phyloP scores from a whole-genome alignment of 2,797 vertebrate species.

The Typhlichthys subterraneus region DNA sequence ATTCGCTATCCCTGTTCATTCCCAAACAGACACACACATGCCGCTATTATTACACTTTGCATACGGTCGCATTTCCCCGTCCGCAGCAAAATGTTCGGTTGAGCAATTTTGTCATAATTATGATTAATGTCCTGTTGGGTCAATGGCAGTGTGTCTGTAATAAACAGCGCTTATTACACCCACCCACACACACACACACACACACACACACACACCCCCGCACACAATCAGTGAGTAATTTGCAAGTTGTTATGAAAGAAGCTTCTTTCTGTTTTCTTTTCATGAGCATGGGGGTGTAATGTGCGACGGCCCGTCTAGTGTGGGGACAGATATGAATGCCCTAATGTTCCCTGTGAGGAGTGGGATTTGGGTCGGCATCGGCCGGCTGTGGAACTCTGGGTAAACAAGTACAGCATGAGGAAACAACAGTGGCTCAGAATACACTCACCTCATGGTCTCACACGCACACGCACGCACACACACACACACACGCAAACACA shows the following conservation, averaged over 20 bases:
- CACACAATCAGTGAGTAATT: slow-evolving; percentile 73
- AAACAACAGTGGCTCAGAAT: slow-evolving; percentile 46
- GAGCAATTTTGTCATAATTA: slow-evolving; percentile 71
- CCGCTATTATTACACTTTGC: slow-evolving; percentile 54
- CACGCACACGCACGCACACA: neutral
- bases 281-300: slow-evolving; percentile 51
- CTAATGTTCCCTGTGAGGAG: slow-evolving; percentile 73
- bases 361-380: slow-evolving; percentile 55
- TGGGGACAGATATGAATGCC: slow-evolving; percentile 56
- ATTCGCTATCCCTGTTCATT: slow-evolving; percentile 66
- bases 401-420: slow-evolving; percentile 53
- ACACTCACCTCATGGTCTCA: slow-evolving; percentile 19
- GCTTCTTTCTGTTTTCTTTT: slow-evolving; percentile 20
- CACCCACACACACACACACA: no score
- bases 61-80: slow-evolving; percentile 61
- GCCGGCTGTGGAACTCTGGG: slow-evolving; percentile 49
- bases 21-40: slow-evolving; percentile 63
- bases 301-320: slow-evolving; percentile 71
- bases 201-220: slow-evolving; percentile 12
- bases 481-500: slow-evolving; percentile 11
- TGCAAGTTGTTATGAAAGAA: slow-evolving; percentile 65
- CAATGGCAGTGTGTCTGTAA: slow-evolving; percentile 65
- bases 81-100: slow-evolving; percentile 46
- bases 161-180: slow-evolving; percentile 52
- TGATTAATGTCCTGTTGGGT: slow-evolving; percentile 74